Conservation (phyloP, 2,888 invertebrate species). For the Lottia gigantea region DNA sequence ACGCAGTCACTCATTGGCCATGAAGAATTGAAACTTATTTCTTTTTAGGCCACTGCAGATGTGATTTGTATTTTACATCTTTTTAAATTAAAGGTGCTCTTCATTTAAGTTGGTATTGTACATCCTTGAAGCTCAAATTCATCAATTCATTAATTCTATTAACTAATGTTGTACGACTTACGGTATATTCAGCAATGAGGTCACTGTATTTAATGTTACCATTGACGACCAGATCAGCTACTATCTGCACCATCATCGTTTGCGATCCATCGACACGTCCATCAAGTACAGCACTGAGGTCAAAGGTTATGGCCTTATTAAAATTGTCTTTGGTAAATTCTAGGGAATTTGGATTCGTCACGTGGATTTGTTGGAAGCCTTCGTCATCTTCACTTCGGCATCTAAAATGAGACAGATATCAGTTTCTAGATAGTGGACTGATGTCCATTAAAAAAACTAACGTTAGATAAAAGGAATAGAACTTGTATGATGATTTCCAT, state of each 20-base stretch:
- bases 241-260: conserved; percentile 11
- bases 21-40: too few relatives aligned
- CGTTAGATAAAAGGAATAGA: background rate
- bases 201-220: background rate
- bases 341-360: conserved; percentile 6
- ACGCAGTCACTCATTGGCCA: too few relatives aligned
- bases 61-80: too few relatives aligned
- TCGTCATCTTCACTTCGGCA: conserved; percentile 18
- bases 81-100: too few relatives aligned
- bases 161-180: background rate
- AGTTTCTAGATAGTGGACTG: background rate
- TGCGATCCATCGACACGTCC: conserved; percentile 18
- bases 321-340: background rate
- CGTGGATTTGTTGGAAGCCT: conserved; percentile 17
- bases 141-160: too few relatives aligned
- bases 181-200: background rate
- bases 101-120: background rate
- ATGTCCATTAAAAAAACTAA: background rate
- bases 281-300: conserved; percentile 21
- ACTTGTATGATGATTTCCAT: too few relatives aligned
- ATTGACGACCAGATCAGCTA: conserved; percentile 13
- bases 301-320: conserved; percentile 9
- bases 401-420: background rate
- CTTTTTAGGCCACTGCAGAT: too few relatives aligned
- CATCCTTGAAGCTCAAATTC: background rate